These are phyloP conservation scores for Selene dorsalis DNA, from an alignment of 2,797 vertebrate genomes.

Conservation along the genomic window DNA sequence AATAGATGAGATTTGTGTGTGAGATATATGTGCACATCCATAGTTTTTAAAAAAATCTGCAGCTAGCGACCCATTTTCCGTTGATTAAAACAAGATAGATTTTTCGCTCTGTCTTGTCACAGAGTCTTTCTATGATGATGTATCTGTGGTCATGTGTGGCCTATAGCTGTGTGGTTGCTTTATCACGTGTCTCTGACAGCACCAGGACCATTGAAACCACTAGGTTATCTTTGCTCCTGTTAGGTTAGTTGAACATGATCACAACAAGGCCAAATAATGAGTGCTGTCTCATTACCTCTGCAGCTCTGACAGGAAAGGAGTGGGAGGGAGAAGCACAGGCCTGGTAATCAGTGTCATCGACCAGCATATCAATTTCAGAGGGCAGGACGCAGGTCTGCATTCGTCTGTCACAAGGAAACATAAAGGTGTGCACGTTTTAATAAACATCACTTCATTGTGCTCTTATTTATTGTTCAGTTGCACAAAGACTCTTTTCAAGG, in stretches of 20 bases:
- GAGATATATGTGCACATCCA: conserved; percentile 15
- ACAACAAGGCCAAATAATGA: conserved; percentile 40
- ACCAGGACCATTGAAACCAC: conserved; percentile 22
- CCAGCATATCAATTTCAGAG: conserved; percentile 56
- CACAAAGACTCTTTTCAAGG: background rate
- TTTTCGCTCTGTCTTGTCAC: conserved; percentile 19
- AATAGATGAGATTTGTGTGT: conserved; percentile 19
- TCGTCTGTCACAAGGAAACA: conserved; percentile 23
- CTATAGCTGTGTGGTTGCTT: conserved; percentile 16
- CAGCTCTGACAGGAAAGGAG: conserved; percentile 48
- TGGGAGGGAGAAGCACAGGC: conserved; percentile 47
- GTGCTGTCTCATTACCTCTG: conserved; percentile 61
- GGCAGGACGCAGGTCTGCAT: conserved; percentile 6
- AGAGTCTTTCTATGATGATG: conserved; percentile 44
- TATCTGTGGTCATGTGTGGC: conserved; percentile 22
- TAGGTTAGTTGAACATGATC: conserved; percentile 57
- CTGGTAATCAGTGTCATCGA: conserved; percentile 61
- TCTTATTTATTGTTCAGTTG: background rate
- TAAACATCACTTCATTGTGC: conserved; percentile 13
- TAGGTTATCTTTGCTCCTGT: conserved; percentile 50
- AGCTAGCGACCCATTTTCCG: conserved; percentile 46
- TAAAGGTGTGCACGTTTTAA: conserved; percentile 16
- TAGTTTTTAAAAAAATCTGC: conserved; percentile 40
- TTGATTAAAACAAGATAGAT: conserved; percentile 57
- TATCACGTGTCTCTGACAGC: conserved; percentile 28